Base-by-base conservation (phyloP, 2,888 invertebrate genomes). In the Athalia rosae region DNA sequence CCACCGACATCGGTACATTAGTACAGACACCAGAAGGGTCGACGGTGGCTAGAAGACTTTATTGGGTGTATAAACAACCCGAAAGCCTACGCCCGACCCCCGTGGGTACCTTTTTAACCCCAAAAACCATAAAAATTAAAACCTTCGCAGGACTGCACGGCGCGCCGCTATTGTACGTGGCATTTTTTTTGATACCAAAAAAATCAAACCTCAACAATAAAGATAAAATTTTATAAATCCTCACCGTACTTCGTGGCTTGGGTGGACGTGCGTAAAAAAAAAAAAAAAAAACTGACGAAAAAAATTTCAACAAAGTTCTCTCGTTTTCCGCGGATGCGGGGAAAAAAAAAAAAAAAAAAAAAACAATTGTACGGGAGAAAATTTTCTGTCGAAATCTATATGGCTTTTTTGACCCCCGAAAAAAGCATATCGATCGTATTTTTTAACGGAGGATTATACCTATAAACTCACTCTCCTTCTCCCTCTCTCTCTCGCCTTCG, bases 71-170 rank as follows among this genome's bases (percentile, higher is more conserved):
- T 66, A 79, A 47, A 53, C 71, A 76, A 71, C 76, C 59, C 47
- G 56, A 76, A 59, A 63, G 63, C 76, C 71, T 62, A 41, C 50
- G 62, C 67, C 53, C 73, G 53, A 59, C 61, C 76, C 77, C 61
- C 48, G 58, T 61, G 61, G 74, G 58, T 76, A 64, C 78, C 81
- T 83, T 84, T 86, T 86, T 82, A 84, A 82, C 84, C 81, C 76
- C 59, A 79, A 83, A 83, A 85, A 82, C 83, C 84, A 85, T 86
- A 87, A 84, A 87, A 87, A 87, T 87, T 86, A 87, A 85, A 83
- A 84, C 63, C 81, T 81, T 80, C 81, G 80, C 79, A 79, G 79
- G 69, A 59, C 64, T 69, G 74, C 81, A 82, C 82, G 84, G 83
- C 82, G 79, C 79, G 83, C 83, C 85, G 59, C 82, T 79, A 81